Percentiles rank a stretch among this genome's conserved stretches.
These are phyloP conservation scores for Sesia bembeciformis DNA, from an alignment of 2,888 invertebrate species.

Conservation along the genomic window DNA sequence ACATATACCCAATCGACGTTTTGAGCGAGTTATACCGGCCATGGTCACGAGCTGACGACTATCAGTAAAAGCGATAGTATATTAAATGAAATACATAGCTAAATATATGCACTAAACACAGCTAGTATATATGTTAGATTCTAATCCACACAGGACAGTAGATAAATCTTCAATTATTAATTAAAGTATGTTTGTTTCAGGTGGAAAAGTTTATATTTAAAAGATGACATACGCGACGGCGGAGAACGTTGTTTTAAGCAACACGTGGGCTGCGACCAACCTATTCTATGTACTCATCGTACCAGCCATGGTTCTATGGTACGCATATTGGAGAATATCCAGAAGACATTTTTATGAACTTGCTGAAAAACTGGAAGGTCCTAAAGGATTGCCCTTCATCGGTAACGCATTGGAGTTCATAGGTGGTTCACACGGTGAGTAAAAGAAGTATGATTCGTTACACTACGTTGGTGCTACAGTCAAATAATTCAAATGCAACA, in stretches of 20 bases:
- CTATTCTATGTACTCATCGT: constrained; percentile 83
- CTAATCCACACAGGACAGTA: no score
- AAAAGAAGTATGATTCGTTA: no score
- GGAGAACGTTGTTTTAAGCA: constrained; percentile 51
- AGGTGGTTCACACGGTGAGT: constrained; percentile 82
- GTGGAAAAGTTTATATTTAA: neutral
- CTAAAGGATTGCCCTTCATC: constrained; percentile 80
- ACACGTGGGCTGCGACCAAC: constrained; percentile 76
- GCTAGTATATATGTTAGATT: no score
- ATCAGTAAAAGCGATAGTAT: no score
- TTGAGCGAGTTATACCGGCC: no score
- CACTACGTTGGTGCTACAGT: no score
- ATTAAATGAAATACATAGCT: no score
- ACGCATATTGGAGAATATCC: constrained; percentile 83
- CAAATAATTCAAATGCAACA: no score
- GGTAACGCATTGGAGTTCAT: constrained; percentile 84
- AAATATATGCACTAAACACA: no score
- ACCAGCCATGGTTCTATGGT: constrained; percentile 81
- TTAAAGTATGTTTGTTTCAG: neutral
- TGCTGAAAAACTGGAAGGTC: constrained; percentile 82
- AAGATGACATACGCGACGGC: constrained; percentile 58
- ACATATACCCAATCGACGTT: no score
- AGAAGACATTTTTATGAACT: constrained; percentile 81
- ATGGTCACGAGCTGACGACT: no score
- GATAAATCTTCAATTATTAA: neutral